A percentile compares a stretch with the other conserved stretches of the same genome.
phyloP scores from a whole-genome alignment of 2,888 invertebrate genomes.

The Argyresthia albistria region DNA sequence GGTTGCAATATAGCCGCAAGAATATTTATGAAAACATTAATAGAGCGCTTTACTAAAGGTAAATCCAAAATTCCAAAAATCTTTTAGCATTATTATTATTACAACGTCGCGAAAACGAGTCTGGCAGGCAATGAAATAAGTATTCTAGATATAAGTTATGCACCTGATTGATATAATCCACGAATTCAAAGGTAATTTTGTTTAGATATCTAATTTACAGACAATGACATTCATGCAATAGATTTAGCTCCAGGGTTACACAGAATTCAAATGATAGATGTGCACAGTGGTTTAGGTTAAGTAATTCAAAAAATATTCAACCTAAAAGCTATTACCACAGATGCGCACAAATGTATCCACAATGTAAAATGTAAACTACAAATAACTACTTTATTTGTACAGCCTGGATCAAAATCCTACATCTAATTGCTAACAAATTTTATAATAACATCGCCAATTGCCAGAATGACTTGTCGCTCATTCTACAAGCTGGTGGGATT shows the following conservation, averaged over 20 bases:
- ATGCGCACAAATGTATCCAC: conserved; percentile 47
- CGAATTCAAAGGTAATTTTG: conserved; percentile 7
- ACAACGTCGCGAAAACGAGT: not conserved
- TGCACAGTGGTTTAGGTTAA: conserved; percentile 31
- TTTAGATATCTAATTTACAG: conserved; percentile 3
- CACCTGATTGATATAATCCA: conserved; percentile 23
- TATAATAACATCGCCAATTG: conserved; percentile 47
- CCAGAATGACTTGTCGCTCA: conserved; percentile 6
- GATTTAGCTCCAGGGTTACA: conserved; percentile 4
- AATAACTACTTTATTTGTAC: conserved; percentile 65
- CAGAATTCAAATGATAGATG: conserved; percentile 1
- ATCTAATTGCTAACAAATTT: conserved; percentile 62
- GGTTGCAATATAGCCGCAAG: conserved; percentile 11
- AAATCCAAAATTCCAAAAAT: no score
- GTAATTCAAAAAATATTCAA: conserved; percentile 41
- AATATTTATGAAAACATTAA: conserved; percentile 9
- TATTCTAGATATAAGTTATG: conserved; percentile 15
- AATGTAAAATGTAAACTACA: conserved; percentile 65
- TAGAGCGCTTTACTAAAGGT: no score
- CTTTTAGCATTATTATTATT: not conserved
- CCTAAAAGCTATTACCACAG: conserved; percentile 57
- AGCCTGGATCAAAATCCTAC: conserved; percentile 65
- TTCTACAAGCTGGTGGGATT: not conserved
- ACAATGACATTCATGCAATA: conserved; percentile 6
- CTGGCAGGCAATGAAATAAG: conserved; percentile 12